phyloP scores from a whole-genome alignment of 2,113 vertebrate genomes.

The Ictalurus punctatus region DNA sequence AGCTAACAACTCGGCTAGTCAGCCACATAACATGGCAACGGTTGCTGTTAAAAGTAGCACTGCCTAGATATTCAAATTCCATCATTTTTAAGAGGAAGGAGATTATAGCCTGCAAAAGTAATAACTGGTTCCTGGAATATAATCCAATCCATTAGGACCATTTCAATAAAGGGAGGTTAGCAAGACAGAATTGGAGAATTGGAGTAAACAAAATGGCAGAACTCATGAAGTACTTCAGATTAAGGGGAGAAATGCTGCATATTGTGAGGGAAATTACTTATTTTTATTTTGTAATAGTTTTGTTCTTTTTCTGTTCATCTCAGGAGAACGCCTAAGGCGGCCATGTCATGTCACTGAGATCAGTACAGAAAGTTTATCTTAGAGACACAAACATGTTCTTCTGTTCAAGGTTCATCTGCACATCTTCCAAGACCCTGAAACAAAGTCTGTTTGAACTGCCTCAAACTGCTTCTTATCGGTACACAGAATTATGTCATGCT shows the following conservation, averaged over 20 bases:
- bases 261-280: too few relatives aligned
- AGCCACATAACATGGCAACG: conserved; percentile 24
- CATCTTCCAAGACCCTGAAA: too few relatives aligned
- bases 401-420: too few relatives aligned
- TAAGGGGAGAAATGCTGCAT: neutral
- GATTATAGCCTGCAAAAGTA: neutral
- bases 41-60: neutral
- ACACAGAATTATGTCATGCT: too few relatives aligned
- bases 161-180: neutral
- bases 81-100: neutral
- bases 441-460: too few relatives aligned
- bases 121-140: neutral
- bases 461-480: too few relatives aligned
- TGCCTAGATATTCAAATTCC: neutral
- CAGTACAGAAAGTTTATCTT: too few relatives aligned
- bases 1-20: neutral
- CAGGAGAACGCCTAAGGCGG: too few relatives aligned
- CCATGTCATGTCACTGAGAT: too few relatives aligned
- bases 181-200: neutral
- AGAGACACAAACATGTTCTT: too few relatives aligned
- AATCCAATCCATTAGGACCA: neutral
- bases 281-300: too few relatives aligned
- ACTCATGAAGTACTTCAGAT: neutral
- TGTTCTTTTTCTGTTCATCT: too few relatives aligned
- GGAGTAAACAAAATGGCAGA: neutral